phyloP scores from a whole-genome alignment of 2,113 vertebrate species.

The Sinocyclocheilus grahami region DNA sequence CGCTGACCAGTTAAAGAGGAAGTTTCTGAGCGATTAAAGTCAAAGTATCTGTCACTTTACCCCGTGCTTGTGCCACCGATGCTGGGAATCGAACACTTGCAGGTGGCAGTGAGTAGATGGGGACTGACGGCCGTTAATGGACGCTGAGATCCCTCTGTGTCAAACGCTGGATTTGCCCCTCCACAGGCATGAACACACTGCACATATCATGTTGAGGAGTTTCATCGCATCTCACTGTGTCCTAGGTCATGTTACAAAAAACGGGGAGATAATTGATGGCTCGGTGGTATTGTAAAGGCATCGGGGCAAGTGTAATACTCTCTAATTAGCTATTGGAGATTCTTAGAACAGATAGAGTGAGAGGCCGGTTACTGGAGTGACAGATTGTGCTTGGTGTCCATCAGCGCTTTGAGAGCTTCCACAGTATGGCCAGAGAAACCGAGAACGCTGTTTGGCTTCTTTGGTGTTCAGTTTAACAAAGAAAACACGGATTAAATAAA shows the following conservation, averaged over 20 bases:
- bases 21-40: constrained; percentile 10
- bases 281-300: constrained; percentile 67
- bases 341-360: constrained; percentile 53
- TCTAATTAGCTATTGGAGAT: constrained; percentile 71
- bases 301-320: constrained; percentile 60
- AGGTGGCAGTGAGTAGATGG: constrained; percentile 71
- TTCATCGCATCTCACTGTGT: constrained; percentile 65
- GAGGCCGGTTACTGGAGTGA: constrained; percentile 50
- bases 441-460: neutral
- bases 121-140: constrained; percentile 65
- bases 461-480: constrained; percentile 22
- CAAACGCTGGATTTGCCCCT: constrained; percentile 11
- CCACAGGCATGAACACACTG: constrained; percentile 41
- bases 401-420: constrained; percentile 16
- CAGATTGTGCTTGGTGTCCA: constrained; percentile 39
- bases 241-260: constrained; percentile 67
- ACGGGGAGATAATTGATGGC: constrained; percentile 76
- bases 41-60: neutral
- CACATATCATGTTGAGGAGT: constrained; percentile 76
- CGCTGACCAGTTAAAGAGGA: constrained; percentile 5
- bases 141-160: constrained; percentile 49
- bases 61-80: constrained; percentile 40
- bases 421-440: constrained; percentile 2
- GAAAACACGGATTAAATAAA: constrained; percentile 8
- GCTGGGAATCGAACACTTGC: constrained; percentile 57